A percentile compares a stretch with the other conserved stretches of the same genome.
Conservation (phyloP, 2,888 invertebrate genomes). For the Tipula vernalis region DNA sequence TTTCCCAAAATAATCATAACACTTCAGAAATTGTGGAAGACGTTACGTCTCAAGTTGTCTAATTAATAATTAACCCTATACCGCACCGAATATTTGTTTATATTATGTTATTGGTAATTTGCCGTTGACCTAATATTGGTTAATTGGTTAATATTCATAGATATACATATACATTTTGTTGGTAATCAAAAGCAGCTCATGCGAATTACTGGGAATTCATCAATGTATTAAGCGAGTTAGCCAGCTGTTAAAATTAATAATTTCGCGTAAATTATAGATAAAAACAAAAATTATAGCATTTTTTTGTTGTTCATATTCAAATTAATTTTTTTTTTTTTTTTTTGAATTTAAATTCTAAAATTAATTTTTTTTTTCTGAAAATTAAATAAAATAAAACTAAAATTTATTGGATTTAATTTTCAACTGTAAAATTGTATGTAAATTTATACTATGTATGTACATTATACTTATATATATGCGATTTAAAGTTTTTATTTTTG, state of each 20-base stretch:
- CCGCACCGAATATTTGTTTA: neutral
- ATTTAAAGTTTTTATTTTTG: neutral
- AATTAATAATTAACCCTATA: neutral
- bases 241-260: slow-evolving; percentile 4
- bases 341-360: neutral
- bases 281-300: neutral
- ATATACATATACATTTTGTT: neutral
- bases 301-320: neutral
- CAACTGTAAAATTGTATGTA: neutral
- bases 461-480: neutral
- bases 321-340: neutral
- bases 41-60: neutral
- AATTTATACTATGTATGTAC: neutral
- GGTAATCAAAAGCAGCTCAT: neutral
- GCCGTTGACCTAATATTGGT: neutral
- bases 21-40: neutral
- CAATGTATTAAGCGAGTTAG: neutral
- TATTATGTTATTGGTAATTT: neutral
- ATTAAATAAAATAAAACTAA: neutral
- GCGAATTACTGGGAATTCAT: neutral
- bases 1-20: neutral
- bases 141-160: neutral
- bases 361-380: neutral
- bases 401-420: neutral
- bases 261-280: neutral